A percentile compares a stretch with the other conserved stretches of the same genome.
Evolutionary conservation across 2,797 vertebrate species (phyloP).

Genomic region (Gambelia wislizenii): DNA sequence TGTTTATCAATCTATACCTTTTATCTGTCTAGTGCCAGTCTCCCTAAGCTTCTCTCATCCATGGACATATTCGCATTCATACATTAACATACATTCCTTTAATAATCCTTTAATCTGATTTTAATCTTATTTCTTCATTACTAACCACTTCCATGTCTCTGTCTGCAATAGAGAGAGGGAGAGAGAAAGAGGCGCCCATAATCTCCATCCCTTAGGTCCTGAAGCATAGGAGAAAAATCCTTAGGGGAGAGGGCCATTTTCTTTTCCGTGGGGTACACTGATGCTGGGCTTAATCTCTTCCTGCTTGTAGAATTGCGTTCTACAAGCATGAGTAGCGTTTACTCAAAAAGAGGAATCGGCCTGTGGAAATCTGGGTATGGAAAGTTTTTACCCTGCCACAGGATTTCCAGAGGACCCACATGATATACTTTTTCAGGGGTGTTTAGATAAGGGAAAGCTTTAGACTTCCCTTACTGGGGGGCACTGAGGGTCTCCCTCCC

Average conservation of each 20-base stretch:
- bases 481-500: not conserved
- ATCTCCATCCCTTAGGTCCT: not conserved
- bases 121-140: not conserved
- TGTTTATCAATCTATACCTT: not conserved
- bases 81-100: not conserved
- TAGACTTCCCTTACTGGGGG: constrained; percentile 2
- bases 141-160: not conserved
- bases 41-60: not conserved
- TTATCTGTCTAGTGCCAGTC: not conserved
- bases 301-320: not conserved
- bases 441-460: not conserved
- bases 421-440: constrained; percentile 29
- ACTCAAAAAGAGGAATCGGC: constrained; percentile 37
- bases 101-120: too few relatives aligned
- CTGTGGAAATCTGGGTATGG: constrained; percentile 40
- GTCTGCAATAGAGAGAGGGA: too few relatives aligned
- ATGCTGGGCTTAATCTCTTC: constrained; percentile 44
- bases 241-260: not conserved
- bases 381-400: constrained; percentile 25
- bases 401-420: not conserved
- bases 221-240: not conserved
- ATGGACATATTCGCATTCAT: not conserved
- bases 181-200: not conserved
- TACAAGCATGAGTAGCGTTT: not conserved
- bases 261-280: not conserved